These are phyloP conservation scores for Phalacrocorax pelagicus DNA, from an alignment of 2,113 vertebrate genomes.

Conservation along the genomic window DNA sequence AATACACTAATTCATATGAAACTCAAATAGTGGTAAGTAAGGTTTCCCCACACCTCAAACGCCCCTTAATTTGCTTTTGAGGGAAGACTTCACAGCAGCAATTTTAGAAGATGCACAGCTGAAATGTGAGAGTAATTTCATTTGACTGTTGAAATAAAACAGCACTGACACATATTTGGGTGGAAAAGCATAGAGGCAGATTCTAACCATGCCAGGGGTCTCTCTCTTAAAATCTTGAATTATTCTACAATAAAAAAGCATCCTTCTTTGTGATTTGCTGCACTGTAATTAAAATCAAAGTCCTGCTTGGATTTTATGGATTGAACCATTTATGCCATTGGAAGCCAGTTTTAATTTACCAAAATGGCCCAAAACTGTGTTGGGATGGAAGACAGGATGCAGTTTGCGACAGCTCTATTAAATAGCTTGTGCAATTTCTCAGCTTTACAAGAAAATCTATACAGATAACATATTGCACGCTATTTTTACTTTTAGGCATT, in stretches of 20 bases:
- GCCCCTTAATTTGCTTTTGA: conserved; percentile 21
- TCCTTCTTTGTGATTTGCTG: neutral
- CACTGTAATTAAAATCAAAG: neutral
- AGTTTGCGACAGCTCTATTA: neutral
- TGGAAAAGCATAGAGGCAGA: neutral
- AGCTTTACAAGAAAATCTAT: neutral
- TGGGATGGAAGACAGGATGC: neutral
- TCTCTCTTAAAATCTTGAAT: neutral
- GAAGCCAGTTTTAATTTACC: neutral
- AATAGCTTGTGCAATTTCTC: neutral
- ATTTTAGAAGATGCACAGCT: conserved; percentile 2
- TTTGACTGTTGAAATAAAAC: conserved; percentile 40
- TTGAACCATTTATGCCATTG: neutral
- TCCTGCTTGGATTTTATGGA: neutral
- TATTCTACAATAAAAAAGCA: neutral
- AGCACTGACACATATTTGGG: neutral
- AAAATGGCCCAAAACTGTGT: neutral
- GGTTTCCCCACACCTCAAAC: neutral
- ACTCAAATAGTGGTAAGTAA: neutral
- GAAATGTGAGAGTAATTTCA: conserved; percentile 20
- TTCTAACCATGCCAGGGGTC: neutral
- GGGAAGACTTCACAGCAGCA: neutral
- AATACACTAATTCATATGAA: conserved; percentile 46
- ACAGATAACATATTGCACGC: neutral
- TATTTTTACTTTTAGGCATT: neutral